phyloP scores from a whole-genome alignment of 1,140 invertebrate species.

The Ostrea edulis region DNA sequence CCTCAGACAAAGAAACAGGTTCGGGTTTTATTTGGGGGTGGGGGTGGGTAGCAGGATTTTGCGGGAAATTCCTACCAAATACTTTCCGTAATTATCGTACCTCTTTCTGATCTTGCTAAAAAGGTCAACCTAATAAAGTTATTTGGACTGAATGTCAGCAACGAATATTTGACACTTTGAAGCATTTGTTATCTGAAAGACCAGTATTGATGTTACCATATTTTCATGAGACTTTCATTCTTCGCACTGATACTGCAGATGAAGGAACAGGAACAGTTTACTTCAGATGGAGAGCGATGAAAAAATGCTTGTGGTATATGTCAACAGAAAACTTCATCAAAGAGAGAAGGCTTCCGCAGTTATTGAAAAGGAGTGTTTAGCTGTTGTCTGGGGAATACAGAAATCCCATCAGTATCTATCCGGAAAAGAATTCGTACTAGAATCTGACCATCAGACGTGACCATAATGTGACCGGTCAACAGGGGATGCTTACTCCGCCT shows the following conservation, averaged over 20 bases:
- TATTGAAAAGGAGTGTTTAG: slow-evolving; percentile 41
- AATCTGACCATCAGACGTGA: slow-evolving; percentile 79
- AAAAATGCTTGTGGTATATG: slow-evolving; percentile 41
- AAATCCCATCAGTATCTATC: slow-evolving; percentile 13
- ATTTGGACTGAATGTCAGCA: slow-evolving; percentile 33
- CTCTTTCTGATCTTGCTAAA: slow-evolving; percentile 64
- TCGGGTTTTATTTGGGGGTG: slow-evolving; percentile 79
- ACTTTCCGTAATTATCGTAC: slow-evolving; percentile 69
- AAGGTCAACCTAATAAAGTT: slow-evolving; percentile 44
- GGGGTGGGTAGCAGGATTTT: slow-evolving; percentile 79
- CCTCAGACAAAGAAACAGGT: slow-evolving; percentile 77
- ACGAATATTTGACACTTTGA: slow-evolving; percentile 43
- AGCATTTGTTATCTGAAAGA: not conserved
- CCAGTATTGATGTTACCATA: slow-evolving; percentile 54
- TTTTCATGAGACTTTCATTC: slow-evolving; percentile 33
- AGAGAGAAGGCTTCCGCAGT: slow-evolving; percentile 22
- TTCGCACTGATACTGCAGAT: slow-evolving; percentile 72
- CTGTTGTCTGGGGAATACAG: slow-evolving; percentile 25
- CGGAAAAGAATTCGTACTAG: slow-evolving; percentile 80
- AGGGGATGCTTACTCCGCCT: too few relatives aligned
- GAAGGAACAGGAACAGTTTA: slow-evolving; percentile 73
- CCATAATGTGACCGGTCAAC: too few relatives aligned
- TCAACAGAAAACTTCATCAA: slow-evolving; percentile 23
- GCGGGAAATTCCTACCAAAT: slow-evolving; percentile 78
- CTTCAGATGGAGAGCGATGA: slow-evolving; percentile 57